These are phyloP conservation scores for Sussaba pulchella DNA, from an alignment of 2,888 invertebrate genomes.

Conservation along the genomic window DNA sequence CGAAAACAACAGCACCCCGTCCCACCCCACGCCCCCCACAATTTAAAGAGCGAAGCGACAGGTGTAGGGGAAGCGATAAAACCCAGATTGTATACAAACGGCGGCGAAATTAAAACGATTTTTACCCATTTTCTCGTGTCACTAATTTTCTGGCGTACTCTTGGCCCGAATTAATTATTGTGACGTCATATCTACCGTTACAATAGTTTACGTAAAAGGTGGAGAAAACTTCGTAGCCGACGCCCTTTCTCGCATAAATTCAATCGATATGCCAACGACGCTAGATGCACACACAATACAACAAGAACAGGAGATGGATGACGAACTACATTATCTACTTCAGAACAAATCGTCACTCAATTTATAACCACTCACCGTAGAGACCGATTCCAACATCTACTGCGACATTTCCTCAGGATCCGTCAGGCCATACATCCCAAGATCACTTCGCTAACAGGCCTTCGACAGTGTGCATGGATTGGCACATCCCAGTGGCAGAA, in stretches of 20 bases:
- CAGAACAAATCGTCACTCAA: constrained; percentile 15
- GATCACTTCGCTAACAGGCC: constrained; percentile 54
- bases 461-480: constrained; percentile 66
- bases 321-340: constrained; percentile 18
- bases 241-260: constrained; percentile 55
- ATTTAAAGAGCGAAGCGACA: no score
- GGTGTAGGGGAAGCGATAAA: no score
- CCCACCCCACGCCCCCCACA: no score
- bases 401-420: constrained; percentile 29
- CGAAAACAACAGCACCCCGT: no score
- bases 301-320: constrained; percentile 34
- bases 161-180: no score
- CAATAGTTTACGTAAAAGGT: constrained; percentile 48
- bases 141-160: no score
- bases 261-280: constrained; percentile 40
- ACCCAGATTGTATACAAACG: no score
- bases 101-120: no score
- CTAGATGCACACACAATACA: constrained; percentile 20
- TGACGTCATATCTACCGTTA: no score
- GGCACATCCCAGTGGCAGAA: constrained; percentile 66
- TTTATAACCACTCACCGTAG: constrained; percentile 28
- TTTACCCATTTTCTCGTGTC: no score
- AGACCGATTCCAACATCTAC: constrained; percentile 1
- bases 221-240: constrained; percentile 63
- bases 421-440: constrained; percentile 68